Base-by-base conservation (phyloP, 1,140 invertebrate genomes). In the Pentalonia nigronervosa region DNA sequence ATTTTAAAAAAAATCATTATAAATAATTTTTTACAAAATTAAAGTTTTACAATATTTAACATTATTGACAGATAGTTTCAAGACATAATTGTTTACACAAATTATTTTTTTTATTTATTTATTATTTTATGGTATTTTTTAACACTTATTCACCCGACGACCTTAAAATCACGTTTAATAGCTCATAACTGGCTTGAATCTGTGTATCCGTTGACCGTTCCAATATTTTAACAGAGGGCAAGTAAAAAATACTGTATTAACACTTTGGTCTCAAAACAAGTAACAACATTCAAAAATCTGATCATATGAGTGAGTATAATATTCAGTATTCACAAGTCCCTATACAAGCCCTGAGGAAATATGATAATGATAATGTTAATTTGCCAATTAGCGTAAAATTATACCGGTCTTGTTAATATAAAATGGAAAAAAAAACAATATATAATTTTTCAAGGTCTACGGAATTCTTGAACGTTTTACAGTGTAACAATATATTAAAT, bases 341-440 rank as follows among this genome's bases (percentile, higher is more conserved):
- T 90, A 56, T 17, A 14, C 30, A 50, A 21, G 30, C 87, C 48
- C 20, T 7, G 6, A 53, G 48, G 87, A 48, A 88, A 41, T 41
- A 48, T 34, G 87, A 48, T 48, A 50, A 48, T 34, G 87, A 48
- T 48, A 50, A 88, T 67, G 30, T 90, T 60, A 9, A 90, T 45
- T 30, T 90, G 56, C 53, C 89, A 67, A 90, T 56, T 60, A 90
- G 88, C 88, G 53, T 47, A 41, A 86, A 7, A 86, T 86, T 48
- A 48, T 47, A 88, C 45, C n/a, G 47, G 48, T 50, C 87, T 88
- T 50, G 47, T 88, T 88, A 50, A 50, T 30, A 30, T 53, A 53
- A 88, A 34, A 90, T 53, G 34, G 34, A 4, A 41, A 25, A 41
- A 25, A 36, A 53, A 53, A 56, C 21, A 47, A 47, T 47, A 25